These are phyloP conservation scores for Phthorimaea operculella DNA, from an alignment of 1,140 invertebrate species.

Conservation along the genomic window DNA sequence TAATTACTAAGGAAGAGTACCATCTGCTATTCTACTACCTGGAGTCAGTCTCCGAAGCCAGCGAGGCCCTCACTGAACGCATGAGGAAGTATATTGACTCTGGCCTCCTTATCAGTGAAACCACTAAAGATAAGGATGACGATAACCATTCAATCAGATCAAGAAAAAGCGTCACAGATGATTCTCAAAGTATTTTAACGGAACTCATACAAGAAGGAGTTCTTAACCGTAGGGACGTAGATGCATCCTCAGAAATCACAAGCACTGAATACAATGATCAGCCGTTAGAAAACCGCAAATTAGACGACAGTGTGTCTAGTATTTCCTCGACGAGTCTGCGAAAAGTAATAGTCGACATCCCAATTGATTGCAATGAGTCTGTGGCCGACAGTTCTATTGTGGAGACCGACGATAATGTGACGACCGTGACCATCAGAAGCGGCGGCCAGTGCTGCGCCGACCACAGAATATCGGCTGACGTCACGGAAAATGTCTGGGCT, in stretches of 20 bases:
- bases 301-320: conserved; percentile 47
- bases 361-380: conserved; percentile 46
- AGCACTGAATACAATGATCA: conserved; percentile 42
- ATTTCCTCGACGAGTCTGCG: conserved; percentile 40
- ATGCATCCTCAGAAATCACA: conserved; percentile 44
- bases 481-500: conserved; percentile 59
- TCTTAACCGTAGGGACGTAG: conserved; percentile 54
- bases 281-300: conserved; percentile 29
- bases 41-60: conserved; percentile 62
- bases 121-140: conserved; percentile 23
- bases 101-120: conserved; percentile 48
- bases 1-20: conserved; percentile 60
- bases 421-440: conserved; percentile 47
- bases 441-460: conserved; percentile 56
- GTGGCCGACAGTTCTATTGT: conserved; percentile 37
- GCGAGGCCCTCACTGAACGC: conserved; percentile 54
- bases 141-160: conserved; percentile 18
- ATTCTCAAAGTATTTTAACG: conserved; percentile 53
- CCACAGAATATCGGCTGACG: conserved; percentile 58
- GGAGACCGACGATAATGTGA: conserved; percentile 44
- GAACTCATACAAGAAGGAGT: conserved; percentile 63
- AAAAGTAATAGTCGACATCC: conserved; percentile 50
- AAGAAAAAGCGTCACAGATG: conserved; percentile 25
- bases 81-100: conserved; percentile 65
- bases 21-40: conserved; percentile 61